phyloP scores from a whole-genome alignment of 2,113 vertebrate species.

The Microcebus griseorufus region DNA sequence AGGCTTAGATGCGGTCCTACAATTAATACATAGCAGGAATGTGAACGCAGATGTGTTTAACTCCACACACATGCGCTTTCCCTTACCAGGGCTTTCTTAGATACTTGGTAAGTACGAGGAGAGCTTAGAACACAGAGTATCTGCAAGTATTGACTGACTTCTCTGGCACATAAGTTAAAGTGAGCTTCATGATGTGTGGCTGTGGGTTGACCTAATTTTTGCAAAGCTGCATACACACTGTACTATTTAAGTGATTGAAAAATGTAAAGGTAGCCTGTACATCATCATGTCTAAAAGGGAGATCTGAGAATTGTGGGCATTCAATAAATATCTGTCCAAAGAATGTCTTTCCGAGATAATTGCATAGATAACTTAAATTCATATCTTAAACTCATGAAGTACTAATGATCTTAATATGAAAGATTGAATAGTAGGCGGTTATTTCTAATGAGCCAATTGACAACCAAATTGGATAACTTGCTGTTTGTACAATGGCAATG shows the following conservation, averaged over 20 bases:
- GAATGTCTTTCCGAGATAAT: background rate
- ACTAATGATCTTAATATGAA: background rate
- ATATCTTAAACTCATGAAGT: background rate
- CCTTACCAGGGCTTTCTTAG: background rate
- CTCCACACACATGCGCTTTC: background rate
- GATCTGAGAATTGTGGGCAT: background rate
- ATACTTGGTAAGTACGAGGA: background rate
- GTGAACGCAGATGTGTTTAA: background rate
- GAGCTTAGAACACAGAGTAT: background rate
- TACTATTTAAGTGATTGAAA: constrained; percentile 26
- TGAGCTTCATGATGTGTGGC: background rate
- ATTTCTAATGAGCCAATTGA: constrained; percentile 32
- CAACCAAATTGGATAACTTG: constrained; percentile 12
- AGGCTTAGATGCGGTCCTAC: background rate
- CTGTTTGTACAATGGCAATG: background rate
- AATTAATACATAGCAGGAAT: background rate
- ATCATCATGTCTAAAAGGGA: background rate
- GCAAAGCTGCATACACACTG: background rate
- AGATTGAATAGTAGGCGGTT: background rate
- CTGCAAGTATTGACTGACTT: background rate
- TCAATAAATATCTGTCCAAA: background rate
- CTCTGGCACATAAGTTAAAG: background rate
- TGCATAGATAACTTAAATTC: background rate
- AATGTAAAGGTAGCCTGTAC: background rate
- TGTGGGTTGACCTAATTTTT: background rate